phyloP scores from a whole-genome alignment of 1,140 invertebrate species.

The Drosophila persimilis region DNA sequence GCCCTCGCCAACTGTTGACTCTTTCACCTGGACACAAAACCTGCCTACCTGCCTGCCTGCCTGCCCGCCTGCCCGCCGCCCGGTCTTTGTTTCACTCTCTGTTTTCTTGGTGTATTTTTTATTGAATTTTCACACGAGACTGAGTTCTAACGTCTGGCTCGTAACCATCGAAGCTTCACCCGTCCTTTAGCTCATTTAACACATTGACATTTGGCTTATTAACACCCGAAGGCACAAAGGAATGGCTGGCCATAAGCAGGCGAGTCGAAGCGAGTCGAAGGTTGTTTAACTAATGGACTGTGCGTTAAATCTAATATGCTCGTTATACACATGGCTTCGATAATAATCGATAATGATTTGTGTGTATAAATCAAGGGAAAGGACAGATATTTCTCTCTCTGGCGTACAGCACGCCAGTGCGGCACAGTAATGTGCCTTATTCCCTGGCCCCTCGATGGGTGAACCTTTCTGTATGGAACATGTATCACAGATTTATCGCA shows the following conservation, averaged over 20 bases:
- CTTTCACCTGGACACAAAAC: conserved; percentile 12
- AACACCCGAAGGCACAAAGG: conserved; percentile 31
- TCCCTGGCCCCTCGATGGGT: no score
- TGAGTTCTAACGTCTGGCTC: conserved; percentile 24
- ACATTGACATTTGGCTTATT: conserved; percentile 66
- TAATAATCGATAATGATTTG: conserved; percentile 63
- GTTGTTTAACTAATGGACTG: conserved; percentile 62
- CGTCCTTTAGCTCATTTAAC: conserved; percentile 49
- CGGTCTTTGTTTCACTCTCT: conserved; percentile 34
- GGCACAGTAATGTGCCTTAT: no score
- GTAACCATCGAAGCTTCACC: neutral
- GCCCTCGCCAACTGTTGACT: conserved; percentile 61
- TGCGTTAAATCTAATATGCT: conserved; percentile 67
- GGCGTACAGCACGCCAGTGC: no score
- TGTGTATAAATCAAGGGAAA: conserved; percentile 20
- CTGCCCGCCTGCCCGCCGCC: no score
- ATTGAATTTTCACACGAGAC: conserved; percentile 67
- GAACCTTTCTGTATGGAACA: neutral
- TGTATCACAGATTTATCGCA: no score
- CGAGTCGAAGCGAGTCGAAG: conserved; percentile 12
- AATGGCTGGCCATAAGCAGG: conserved; percentile 1
- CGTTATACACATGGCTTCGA: conserved; percentile 60
- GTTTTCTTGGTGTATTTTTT: conserved; percentile 27
- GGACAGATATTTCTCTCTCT: no score
- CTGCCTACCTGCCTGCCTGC: no score